phyloP scores from a whole-genome alignment of 1,140 invertebrate species.

The Argopecten irradians region DNA sequence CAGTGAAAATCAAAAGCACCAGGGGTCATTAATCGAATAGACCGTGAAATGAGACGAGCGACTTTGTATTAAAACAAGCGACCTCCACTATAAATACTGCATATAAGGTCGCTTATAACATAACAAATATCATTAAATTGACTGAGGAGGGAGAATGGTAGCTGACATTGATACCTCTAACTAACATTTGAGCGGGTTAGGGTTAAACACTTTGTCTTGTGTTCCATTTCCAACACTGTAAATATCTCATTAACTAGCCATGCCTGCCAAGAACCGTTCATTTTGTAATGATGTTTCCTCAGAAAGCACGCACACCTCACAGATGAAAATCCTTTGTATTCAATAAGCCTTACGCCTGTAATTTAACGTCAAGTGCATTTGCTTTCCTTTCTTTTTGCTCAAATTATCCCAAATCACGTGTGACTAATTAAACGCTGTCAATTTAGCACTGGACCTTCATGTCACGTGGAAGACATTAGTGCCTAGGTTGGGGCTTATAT shows the following conservation, averaged over 20 bases:
- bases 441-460: neutral
- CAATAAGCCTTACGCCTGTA: neutral
- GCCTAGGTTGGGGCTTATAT: neutral
- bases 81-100: neutral
- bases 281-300: neutral
- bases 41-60: constrained; percentile 14
- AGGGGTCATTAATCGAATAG: neutral
- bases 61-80: neutral
- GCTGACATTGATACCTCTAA: constrained; percentile 14
- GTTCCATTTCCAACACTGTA: constrained; percentile 15
- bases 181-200: neutral
- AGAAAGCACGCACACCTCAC: neutral
- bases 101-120: constrained; percentile 18
- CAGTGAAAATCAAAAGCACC: constrained; percentile 1
- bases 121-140: constrained; percentile 19
- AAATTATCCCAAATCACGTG: constrained; percentile 16
- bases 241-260: constrained; percentile 9
- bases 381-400: constrained; percentile 21
- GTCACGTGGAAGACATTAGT: constrained; percentile 12
- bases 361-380: constrained; percentile 22
- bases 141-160: neutral
- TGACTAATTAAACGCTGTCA: constrained; percentile 21
- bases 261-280: neutral
- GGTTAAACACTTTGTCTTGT: constrained; percentile 2
- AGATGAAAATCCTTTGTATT: neutral